phyloP scores from a whole-genome alignment of 2,113 vertebrate species.

The Suncus etruscus region DNA sequence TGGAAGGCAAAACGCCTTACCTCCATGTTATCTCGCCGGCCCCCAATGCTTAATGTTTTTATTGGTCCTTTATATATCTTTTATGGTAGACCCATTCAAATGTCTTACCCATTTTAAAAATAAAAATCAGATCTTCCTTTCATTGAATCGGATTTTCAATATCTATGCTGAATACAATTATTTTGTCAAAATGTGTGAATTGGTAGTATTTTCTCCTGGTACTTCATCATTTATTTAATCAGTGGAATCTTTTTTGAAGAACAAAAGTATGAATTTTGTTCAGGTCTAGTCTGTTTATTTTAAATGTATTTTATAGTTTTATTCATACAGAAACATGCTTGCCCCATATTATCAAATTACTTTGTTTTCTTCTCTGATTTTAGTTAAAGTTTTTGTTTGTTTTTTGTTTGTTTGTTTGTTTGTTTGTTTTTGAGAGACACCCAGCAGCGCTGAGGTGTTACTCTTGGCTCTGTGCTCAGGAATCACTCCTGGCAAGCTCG shows the following conservation, averaged over 20 bases:
- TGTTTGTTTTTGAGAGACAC: too few species aligned
- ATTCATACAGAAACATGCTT: not conserved
- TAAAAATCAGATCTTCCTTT: not conserved
- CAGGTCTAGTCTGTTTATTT: not conserved
- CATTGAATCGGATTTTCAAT: not conserved
- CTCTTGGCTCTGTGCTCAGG: too few species aligned
- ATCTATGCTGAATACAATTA: not conserved
- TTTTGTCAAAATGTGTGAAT: not conserved
- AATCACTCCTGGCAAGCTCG: too few species aligned
- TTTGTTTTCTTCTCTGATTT: not conserved
- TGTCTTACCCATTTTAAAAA: slow-evolving; percentile 8
- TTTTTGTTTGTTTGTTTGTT: too few species aligned
- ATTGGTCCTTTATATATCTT: not conserved
- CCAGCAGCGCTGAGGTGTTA: too few species aligned
- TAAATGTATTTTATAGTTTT: not conserved
- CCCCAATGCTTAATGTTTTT: not conserved
- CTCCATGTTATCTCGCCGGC: too few species aligned
- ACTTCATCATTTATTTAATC: not conserved
- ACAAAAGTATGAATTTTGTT: not conserved
- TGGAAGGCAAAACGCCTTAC: too few species aligned
- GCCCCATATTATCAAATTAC: not conserved
- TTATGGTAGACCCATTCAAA: not conserved
- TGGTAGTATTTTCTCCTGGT: not conserved
- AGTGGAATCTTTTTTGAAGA: not conserved
- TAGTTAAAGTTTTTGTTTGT: slow-evolving; percentile 33